Evolutionary conservation across 2,797 vertebrate genomes (phyloP), one percentile per base, ranked within the genome.

Genomic region (Phrynocephalus vlangalii): DNA sequence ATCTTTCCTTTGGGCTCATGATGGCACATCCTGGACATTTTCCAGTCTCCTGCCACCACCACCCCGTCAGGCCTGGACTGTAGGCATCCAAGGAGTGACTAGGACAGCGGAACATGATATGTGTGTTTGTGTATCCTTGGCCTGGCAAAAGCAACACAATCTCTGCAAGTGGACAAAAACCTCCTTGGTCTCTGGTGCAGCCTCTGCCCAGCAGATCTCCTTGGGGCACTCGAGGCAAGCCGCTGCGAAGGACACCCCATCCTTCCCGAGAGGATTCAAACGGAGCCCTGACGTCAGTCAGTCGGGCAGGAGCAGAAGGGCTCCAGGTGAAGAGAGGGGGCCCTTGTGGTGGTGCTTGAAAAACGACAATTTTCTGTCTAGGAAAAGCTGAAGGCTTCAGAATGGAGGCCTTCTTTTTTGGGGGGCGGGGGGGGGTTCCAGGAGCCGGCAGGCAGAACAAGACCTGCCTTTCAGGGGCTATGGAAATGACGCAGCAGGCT

Each of bases 311-410:
- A 83, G 91, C 89, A 10, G 18, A 85, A 73, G 33, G 92, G 89
- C 91, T 86, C 28, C 5, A 5, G 1, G 79, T 87, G 90, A 86
- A 76, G 71, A 89, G 88, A 90, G 91, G 91, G 87, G 91, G 82
- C 89, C 91, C 88, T 89, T 84, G 92, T 88, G 20, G 91, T 87
- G 91, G 91, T 87, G 91, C 86, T 93, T 20, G 91, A 84, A 82
- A 85, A 92, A 93, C 75, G 92, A 93, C 91, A 91, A 94, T 93
- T 95, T 84, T 95, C 91, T 94, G 93, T 90, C 93, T 94, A 89
- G 92, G 93, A 91, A 93, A 92, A 84, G 92, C 78, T 56, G 52
- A 7, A 22, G 16, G 52, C 86, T 82, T 0, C 76, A 94, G 92
- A 94, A 94, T 92, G 93, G 92, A 91, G 83, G 88, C 94, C 92